Base-by-base conservation (phyloP, 2,113 vertebrate species). In the Psophia crepitans region DNA sequence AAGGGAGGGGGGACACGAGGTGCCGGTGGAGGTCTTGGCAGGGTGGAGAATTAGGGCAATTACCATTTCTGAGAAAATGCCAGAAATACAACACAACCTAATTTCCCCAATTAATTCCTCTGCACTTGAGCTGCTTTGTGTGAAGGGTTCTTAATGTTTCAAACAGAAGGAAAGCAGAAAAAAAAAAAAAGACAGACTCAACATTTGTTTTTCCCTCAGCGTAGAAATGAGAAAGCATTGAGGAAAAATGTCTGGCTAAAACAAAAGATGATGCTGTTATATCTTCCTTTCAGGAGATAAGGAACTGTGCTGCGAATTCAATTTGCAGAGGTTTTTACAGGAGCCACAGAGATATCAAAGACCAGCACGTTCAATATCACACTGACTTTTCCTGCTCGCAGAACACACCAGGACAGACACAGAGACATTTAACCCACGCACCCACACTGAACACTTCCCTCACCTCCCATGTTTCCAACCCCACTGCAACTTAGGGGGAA, bases 41-140 rank as follows among this genome's bases (percentile, higher is more conserved):
- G 77, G 83, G 83, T 89, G 75, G 97, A 97, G 97, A 97, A 98
- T 97, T 97, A 91, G 91, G 93, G 97, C 93, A 98, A 98, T 98
- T 98, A 97, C 95, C 73, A 32, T 91, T 94, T 78, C 89, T 87
- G 89, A 92, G 95, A 95, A 97, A 94, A 94, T 89, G 93, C 94
- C 97, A 97, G 91, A 96, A 98, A 98, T 97, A 98, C 97, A 98
- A 98, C 93, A 97, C 95, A 96, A 97, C 82, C 90, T 98, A 98
- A 98, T 98, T 98, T 97, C 94, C 93, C 97, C 94, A 97, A 98
- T 98, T 98, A 98, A 97, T 97, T 94, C 91, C 76, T 87, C 77
- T 71, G 82, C 65, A 94, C 94, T 97, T 81, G 87, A 90, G 93
- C 83, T 91, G 81, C 51, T 85, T 95, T 86, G 57, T 87, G 79